These are phyloP conservation scores for Anguilla marmorata DNA, from an alignment of 2,797 vertebrate genomes.

Conservation along the genomic window DNA sequence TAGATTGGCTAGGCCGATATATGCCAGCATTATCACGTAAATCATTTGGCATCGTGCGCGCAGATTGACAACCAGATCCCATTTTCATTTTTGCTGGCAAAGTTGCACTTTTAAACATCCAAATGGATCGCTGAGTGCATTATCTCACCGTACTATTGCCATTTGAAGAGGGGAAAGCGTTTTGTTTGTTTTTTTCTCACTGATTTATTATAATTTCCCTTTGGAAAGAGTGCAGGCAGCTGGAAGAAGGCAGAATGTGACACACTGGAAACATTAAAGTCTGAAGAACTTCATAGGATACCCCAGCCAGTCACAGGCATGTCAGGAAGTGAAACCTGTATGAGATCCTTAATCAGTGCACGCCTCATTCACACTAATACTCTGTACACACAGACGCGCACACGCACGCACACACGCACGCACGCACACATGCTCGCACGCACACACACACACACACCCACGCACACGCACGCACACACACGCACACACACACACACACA, in stretches of 20 bases:
- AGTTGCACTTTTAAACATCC: not conserved
- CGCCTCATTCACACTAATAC: not conserved
- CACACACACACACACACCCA: not conserved
- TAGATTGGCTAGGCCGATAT: not conserved
- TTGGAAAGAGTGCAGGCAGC: not conserved
- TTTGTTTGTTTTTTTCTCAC: not conserved
- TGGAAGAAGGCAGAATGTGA: not conserved
- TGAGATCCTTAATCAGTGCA: not conserved
- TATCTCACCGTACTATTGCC: not conserved
- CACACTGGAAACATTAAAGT: not conserved
- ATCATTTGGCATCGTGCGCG: not conserved
- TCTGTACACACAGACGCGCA: not conserved
- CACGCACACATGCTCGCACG: slow-evolving; percentile 1
- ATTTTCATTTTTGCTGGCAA: not conserved
- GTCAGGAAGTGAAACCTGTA: not conserved
- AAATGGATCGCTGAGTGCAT: not conserved
- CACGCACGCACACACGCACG: not conserved
- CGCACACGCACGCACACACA: not conserved
- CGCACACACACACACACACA: not conserved
- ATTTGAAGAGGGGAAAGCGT: not conserved
- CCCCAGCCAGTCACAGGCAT: not conserved
- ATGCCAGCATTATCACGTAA: not conserved
- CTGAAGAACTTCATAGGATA: not conserved
- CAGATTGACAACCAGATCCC: not conserved
- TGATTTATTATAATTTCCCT: not conserved